Evolutionary conservation across 1,140 invertebrate species (phyloP).

Genomic region (Belonocnema kinseyi): DNA sequence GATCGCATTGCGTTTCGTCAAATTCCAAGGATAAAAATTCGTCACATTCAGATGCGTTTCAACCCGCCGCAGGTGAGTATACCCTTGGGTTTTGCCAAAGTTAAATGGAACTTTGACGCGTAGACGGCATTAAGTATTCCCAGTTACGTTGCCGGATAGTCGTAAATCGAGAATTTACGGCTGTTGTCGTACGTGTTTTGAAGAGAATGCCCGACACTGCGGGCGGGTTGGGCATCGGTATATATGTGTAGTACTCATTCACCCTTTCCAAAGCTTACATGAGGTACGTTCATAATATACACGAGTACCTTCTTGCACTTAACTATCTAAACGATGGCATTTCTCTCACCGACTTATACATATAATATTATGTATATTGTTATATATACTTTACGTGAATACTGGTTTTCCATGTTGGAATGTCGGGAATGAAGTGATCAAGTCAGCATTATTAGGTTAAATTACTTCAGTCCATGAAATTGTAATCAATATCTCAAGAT

Average conservation of each 20-base stretch:
- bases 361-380: no score
- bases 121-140: constrained; percentile 53
- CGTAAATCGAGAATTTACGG: constrained; percentile 60
- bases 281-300: background rate
- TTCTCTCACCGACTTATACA: background rate
- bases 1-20: constrained; percentile 44
- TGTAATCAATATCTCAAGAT: no score
- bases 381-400: no score
- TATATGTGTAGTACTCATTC: constrained; percentile 28
- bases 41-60: constrained; percentile 29
- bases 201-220: constrained; percentile 46
- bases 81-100: constrained; percentile 47
- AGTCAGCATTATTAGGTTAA: no score
- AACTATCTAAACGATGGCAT: background rate
- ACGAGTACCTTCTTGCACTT: background rate
- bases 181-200: constrained; percentile 53
- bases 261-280: background rate
- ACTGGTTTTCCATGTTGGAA: no score
- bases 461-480: no score
- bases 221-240: background rate
- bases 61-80: constrained; percentile 40
- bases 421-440: no score
- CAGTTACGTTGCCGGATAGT: constrained; percentile 48
- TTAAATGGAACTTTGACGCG: constrained; percentile 52
- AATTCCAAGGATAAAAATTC: background rate